phyloP scores from a whole-genome alignment of 2,113 vertebrate genomes.

The Lethenteron reissneri region DNA sequence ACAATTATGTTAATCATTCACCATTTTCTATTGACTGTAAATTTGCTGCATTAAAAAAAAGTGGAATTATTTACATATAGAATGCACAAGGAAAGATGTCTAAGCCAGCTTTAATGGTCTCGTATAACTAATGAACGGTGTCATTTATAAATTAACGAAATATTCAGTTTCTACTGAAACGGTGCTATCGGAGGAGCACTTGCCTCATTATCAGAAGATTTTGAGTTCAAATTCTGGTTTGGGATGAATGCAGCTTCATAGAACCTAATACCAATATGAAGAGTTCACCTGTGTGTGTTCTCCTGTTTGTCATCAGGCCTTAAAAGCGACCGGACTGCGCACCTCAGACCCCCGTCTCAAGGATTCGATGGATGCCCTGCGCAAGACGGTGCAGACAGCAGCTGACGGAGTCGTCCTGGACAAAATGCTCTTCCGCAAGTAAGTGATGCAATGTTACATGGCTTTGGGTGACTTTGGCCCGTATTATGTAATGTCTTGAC shows the following conservation, averaged over 20 bases:
- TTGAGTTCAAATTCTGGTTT: not conserved
- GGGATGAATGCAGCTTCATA: not conserved
- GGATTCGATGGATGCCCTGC: slow-evolving; percentile 98
- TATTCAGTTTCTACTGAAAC: not conserved
- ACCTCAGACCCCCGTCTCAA: slow-evolving; percentile 87
- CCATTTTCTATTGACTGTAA: no score
- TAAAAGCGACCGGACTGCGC: slow-evolving; percentile 82
- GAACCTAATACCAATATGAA: slow-evolving; percentile 6
- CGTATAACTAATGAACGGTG: no score
- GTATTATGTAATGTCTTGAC: no score
- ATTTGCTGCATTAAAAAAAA: no score
- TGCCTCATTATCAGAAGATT: not conserved
- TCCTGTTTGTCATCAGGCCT: slow-evolving; percentile 29
- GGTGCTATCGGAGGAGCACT: not conserved
- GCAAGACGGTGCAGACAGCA: slow-evolving; percentile 65
- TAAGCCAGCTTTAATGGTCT: no score
- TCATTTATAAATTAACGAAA: not conserved
- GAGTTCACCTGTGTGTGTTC: no score
- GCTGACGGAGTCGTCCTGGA: slow-evolving; percentile 86
- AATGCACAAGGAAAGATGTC: no score
- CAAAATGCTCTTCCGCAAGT: slow-evolving; percentile 98
- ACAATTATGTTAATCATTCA: no score
- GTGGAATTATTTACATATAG: no score
- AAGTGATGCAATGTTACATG: slow-evolving; percentile 13
- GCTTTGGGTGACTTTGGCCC: no score